Conservation (phyloP, 2,797 vertebrate species). For the Megaceryle alcyon region DNA sequence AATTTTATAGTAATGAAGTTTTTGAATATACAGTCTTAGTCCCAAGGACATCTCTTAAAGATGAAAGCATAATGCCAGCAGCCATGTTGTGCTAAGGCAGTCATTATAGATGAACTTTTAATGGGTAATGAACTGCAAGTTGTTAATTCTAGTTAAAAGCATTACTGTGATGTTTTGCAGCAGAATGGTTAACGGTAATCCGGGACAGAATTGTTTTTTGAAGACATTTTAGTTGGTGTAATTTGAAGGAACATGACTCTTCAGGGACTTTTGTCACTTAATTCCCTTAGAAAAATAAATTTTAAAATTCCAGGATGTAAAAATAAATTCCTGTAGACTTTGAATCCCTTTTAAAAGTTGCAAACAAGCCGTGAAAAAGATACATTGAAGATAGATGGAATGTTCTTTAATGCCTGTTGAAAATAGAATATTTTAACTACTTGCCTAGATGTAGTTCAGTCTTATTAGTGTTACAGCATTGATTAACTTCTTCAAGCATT, state of each 20-base stretch:
- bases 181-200: background rate
- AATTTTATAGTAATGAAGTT: background rate
- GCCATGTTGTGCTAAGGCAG: background rate
- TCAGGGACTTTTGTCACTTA: background rate
- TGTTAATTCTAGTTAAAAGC: background rate
- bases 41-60: background rate
- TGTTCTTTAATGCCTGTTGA: slow-evolving; percentile 53
- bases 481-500: slow-evolving; percentile 65
- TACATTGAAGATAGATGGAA: background rate
- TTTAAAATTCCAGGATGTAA: background rate
- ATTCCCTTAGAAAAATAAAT: background rate
- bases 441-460: slow-evolving; percentile 55
- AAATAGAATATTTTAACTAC: slow-evolving; percentile 39
- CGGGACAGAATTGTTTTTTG: background rate
- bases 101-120: background rate
- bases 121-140: background rate
- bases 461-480: slow-evolving; percentile 39
- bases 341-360: background rate
- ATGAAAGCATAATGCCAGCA: background rate
- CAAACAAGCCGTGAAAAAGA: slow-evolving; percentile 27
- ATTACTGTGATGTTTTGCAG: background rate
- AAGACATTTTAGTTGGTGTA: background rate
- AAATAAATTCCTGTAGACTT: background rate
- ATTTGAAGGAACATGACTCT: background rate
- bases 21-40: background rate